Percentiles rank a stretch among this genome's conserved stretches.
These are phyloP conservation scores for Drosophila mettleri DNA, from an alignment of 2,888 invertebrate species.

Conservation along the genomic window DNA sequence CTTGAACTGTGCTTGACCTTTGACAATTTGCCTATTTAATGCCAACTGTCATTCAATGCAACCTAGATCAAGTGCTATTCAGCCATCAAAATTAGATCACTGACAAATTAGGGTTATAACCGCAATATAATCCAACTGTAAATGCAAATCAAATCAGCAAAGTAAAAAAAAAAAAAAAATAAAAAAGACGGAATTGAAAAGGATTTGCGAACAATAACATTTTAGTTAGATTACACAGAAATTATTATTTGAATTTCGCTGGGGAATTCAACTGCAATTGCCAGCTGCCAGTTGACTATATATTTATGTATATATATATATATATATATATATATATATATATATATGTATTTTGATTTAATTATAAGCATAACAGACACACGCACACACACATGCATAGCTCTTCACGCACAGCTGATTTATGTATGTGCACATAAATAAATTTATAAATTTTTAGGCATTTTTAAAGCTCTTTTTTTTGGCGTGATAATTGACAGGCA, in stretches of 20 bases:
- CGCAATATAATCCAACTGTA: constrained; percentile 2
- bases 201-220: constrained; percentile 6
- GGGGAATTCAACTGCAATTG: constrained; percentile 5
- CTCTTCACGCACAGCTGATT: constrained; percentile 48
- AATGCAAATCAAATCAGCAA: too few relatives aligned
- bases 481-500: constrained; percentile 68
- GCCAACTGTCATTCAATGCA: constrained; percentile 3
- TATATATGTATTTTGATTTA: constrained; percentile 28
- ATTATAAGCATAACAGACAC: constrained; percentile 9
- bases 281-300: constrained; percentile 1
- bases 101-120: constrained; percentile 9
- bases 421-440: constrained; percentile 32
- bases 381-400: constrained; percentile 3
- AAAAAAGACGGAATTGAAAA: not conserved
- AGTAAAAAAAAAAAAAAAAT: not conserved
- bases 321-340: not conserved
- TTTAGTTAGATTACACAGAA: constrained; percentile 11
- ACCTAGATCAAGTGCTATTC: constrained; percentile 2
- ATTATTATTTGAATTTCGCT: constrained; percentile 25
- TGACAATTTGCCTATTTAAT: not conserved
- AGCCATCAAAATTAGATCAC: constrained; percentile 3
- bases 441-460: constrained; percentile 28
- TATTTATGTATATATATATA: constrained; percentile 4
- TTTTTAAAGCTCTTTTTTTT: constrained; percentile 22
- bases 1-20: not conserved